Conservation (phyloP, 2,113 vertebrate genomes). For the Pseudonaja textilis region DNA sequence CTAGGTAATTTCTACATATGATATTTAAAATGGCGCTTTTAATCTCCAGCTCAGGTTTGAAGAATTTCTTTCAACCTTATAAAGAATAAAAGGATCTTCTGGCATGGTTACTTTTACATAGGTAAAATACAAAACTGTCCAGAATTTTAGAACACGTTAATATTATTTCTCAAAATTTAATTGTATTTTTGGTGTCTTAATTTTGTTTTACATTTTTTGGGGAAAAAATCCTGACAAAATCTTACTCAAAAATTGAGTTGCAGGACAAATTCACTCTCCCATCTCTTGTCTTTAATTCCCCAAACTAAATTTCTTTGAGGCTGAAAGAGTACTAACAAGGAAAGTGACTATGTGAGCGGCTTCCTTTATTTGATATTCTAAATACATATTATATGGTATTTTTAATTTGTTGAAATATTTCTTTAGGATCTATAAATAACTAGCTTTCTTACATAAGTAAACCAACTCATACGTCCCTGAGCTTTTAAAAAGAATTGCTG, state of each 20-base stretch:
- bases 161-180: not conserved
- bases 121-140: not conserved
- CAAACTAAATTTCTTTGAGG: slow-evolving; percentile 6
- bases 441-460: not conserved
- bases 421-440: not conserved
- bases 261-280: not conserved
- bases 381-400: not conserved
- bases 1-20: not conserved
- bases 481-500: slow-evolving; percentile 3
- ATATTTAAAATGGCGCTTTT: not conserved
- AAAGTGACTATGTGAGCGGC: not conserved
- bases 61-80: not conserved
- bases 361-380: not conserved
- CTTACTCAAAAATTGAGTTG: not conserved
- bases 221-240: not conserved
- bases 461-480: not conserved
- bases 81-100: not conserved
- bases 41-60: not conserved
- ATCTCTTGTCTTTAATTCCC: not conserved
- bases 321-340: not conserved
- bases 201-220: not conserved
- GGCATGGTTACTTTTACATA: not conserved
- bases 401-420: slow-evolving; percentile 6
- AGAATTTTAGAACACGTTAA: not conserved
- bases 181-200: not conserved